Percentiles rank a stretch among this genome's conserved stretches.
Evolutionary conservation across 1,140 invertebrate genomes (phyloP).

Genomic region (Popillia japonica): DNA sequence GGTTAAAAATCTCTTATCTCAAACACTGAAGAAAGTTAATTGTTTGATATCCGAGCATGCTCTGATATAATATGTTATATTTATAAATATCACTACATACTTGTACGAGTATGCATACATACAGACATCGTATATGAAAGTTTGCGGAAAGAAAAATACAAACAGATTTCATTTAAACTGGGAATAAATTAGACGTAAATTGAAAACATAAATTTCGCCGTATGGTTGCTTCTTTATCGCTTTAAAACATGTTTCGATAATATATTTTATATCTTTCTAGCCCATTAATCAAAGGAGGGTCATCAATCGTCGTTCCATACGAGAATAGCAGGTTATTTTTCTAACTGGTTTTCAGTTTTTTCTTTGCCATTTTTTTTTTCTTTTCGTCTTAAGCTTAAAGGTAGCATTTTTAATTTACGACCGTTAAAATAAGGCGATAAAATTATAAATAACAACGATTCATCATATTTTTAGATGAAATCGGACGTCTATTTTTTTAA

Average conservation of each 20-base stretch:
- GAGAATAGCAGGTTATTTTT: neutral
- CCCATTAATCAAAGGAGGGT: neutral
- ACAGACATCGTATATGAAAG: too few relatives aligned
- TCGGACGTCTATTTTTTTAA: too few relatives aligned
- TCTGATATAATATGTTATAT: neutral
- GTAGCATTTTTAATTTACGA: neutral
- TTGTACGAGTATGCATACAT: neutral
- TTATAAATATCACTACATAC: neutral
- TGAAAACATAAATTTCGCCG: too few relatives aligned
- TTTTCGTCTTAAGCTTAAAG: neutral
- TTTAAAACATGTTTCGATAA: too few relatives aligned
- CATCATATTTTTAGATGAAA: too few relatives aligned
- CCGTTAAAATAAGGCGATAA: conserved; percentile 7
- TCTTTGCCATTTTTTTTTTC: neutral
- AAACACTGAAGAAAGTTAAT: conserved; percentile 16
- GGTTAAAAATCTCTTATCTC: conserved; percentile 31
- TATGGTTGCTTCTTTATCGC: too few relatives aligned
- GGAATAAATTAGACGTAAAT: too few relatives aligned
- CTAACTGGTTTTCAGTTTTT: conserved; percentile 6
- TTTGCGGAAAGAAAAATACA: too few relatives aligned
- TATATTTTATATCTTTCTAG: neutral
- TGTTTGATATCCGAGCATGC: neutral
- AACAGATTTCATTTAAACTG: too few relatives aligned
- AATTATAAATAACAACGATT: conserved; percentile 12
- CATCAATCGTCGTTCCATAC: too few relatives aligned